Evolutionary conservation across 64 coral and sea anemone genomes (phyloP).

Genomic region (Montipora sp.): DNA sequence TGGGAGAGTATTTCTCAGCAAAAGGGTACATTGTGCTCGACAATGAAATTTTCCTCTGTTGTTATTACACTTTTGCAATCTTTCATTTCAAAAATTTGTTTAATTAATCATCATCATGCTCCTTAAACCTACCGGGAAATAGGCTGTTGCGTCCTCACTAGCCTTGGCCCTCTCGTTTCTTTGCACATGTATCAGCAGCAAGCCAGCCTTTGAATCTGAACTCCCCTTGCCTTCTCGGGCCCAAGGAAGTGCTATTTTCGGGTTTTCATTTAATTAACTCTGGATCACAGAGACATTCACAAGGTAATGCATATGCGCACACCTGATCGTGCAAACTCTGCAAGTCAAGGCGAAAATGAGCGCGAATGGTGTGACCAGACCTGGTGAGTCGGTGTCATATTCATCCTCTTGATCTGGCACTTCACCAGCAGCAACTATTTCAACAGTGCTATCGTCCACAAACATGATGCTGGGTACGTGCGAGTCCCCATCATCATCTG

Average conservation of each 20-base stretch:
- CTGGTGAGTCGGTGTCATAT: conserved; percentile 30
- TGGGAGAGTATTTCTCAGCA: neutral
- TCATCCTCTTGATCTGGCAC: conserved; percentile 43
- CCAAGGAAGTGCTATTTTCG: neutral
- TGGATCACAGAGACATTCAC: neutral
- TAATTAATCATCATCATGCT: neutral
- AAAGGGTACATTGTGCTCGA: too few relatives aligned
- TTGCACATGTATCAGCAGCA: conserved; percentile 51
- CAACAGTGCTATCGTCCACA: conserved; percentile 49
- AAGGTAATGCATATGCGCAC: conserved; percentile 34
- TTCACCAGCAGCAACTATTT: conserved; percentile 39
- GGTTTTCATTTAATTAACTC: too few relatives aligned
- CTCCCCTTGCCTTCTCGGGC: neutral
- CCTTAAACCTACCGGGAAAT: conserved; percentile 22
- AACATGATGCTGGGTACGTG: conserved; percentile 30
- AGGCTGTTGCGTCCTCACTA: conserved; percentile 10
- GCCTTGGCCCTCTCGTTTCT: conserved; percentile 39
- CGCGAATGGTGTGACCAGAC: conserved; percentile 19
- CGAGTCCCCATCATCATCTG: conserved; percentile 50
- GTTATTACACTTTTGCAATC: conserved; percentile 24
- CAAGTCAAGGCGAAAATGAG: conserved; percentile 38
- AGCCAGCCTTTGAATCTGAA: neutral
- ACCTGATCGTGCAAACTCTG: conserved; percentile 30
- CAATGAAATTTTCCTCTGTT: conserved; percentile 23
- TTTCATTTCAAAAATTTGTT: conserved; percentile 19